These are phyloP conservation scores for Megalurothrips usitatus DNA, from an alignment of 2,888 invertebrate species.

Conservation along the genomic window DNA sequence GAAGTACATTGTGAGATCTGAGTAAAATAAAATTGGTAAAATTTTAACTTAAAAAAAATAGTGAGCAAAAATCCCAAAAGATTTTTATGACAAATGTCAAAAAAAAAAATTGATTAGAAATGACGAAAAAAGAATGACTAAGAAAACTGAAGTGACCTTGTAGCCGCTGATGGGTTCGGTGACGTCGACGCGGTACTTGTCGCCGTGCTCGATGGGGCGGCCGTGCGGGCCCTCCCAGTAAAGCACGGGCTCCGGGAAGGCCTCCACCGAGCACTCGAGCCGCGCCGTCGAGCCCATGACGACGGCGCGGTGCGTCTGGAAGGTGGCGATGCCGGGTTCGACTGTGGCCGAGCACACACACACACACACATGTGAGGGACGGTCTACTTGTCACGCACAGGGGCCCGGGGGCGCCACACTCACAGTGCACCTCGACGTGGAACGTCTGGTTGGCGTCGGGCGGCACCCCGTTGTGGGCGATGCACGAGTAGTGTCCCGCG, in stretches of 20 bases:
- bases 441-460: constrained; percentile 76
- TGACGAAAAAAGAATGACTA: not conserved
- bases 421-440: constrained; percentile 84
- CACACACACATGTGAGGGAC: too few relatives aligned
- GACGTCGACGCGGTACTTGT: constrained; percentile 60
- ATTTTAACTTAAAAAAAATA: not conserved
- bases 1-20: too few relatives aligned
- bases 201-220: constrained; percentile 61
- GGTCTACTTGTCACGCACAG: too few relatives aligned
- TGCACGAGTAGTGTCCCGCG: constrained; percentile 70
- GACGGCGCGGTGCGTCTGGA: constrained; percentile 68
- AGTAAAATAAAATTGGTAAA: too few relatives aligned
- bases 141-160: constrained; percentile 44
- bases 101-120: not conserved
- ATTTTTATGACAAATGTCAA: not conserved
- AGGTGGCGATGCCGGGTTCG: constrained; percentile 75
- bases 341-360: constrained; percentile 59
- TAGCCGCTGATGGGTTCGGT: constrained; percentile 50
- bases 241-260: constrained; percentile 77
- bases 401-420: too few relatives aligned
- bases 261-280: constrained; percentile 81
- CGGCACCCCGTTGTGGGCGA: constrained; percentile 81
- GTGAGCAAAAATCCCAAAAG: not conserved
- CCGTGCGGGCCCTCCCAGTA: constrained; percentile 82
- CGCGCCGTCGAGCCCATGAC: constrained; percentile 63